Base-by-base conservation (phyloP, 2,113 vertebrate genomes). In the Muntiacus muntjak region DNA sequence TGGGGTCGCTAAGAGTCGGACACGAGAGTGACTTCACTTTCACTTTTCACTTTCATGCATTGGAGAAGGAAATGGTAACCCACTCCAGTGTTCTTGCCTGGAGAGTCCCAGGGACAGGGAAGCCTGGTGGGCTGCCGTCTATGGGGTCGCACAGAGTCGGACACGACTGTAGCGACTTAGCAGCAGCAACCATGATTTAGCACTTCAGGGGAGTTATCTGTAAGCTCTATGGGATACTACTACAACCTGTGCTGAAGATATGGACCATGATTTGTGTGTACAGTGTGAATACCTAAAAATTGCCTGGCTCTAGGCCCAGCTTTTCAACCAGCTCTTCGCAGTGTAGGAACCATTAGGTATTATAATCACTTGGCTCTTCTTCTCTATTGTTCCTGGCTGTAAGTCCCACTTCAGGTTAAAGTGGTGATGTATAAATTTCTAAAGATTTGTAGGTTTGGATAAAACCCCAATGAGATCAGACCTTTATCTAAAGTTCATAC, bases 291-390 rank as follows among this genome's bases (percentile, higher is more conserved):
- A 71, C 91, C 52, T 91, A 87, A 94, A 95, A 95, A 54, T 71
- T 96, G 6, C 57, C 78, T 97, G 95, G 91, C 78, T 87, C 13
- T 16, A 64, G 57, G 81, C 91, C 92, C 36, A 91, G 85, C 23
- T 95, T 62, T 93, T 86, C 78, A 81, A 85, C 71, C 47, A 78
- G 0, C 55, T 40, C 67, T 97, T 96, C 74, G 43, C 87, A 67
- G 57, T n/a, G 50, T 83, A 91, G 87, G 91, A 89, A 96, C 67
- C 93, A 93, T 82, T 62, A 98, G 87, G 11, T 36, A 23, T 91
- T 93, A 60, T 58, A 94, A 94, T 84, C 54, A 91, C 33, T 93
- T 94, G 82, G 82, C 78, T 96, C 78, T 76, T 57, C 6, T 91
- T 28, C 21, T 88, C n/a, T 40, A 60, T 50, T 91, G 58, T 5